phyloP scores from a whole-genome alignment of 2,797 vertebrate species.

The Acanthiza pusilla region DNA sequence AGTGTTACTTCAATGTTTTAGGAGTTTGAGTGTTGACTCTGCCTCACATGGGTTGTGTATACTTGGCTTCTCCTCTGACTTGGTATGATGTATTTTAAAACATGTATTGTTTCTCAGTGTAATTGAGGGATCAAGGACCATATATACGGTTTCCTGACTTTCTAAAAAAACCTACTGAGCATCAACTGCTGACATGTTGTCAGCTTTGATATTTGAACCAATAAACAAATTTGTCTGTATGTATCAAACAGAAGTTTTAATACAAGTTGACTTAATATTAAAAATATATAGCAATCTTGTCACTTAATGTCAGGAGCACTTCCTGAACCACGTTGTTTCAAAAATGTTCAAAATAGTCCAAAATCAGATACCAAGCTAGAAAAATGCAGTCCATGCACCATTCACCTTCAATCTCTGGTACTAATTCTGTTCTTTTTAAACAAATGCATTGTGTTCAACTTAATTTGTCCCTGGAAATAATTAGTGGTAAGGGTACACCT shows the following conservation, averaged over 20 bases:
- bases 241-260: background rate
- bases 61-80: background rate
- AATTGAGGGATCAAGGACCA: background rate
- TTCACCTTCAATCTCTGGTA: background rate
- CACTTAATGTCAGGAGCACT: background rate
- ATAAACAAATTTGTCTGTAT: background rate
- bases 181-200: background rate
- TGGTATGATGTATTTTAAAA: background rate
- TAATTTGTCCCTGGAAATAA: constrained; percentile 23
- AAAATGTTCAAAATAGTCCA: background rate
- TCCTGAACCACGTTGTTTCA: background rate
- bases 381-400: background rate
- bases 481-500: constrained; percentile 17
- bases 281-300: background rate
- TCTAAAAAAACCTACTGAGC: background rate
- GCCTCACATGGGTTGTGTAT: background rate
- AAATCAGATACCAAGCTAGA: background rate
- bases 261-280: background rate
- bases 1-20: background rate
- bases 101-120: background rate
- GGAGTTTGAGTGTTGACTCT: background rate
- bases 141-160: background rate
- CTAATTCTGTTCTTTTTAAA: background rate
- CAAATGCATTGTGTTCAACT: background rate
- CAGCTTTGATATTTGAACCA: background rate